phyloP scores from a whole-genome alignment of 2,888 invertebrate species.

The Pristionchus mayeri region DNA sequence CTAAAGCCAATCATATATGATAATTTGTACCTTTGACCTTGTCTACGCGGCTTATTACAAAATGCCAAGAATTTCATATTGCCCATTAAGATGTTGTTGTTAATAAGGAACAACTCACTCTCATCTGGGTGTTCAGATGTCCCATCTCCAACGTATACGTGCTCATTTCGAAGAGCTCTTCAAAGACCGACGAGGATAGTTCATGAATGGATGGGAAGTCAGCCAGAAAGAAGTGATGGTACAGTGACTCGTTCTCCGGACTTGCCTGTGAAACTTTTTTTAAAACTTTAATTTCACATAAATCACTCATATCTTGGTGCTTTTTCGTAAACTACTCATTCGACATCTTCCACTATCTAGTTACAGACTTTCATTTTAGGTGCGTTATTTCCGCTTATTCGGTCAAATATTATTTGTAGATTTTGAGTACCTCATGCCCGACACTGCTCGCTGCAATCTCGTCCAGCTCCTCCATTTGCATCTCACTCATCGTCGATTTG shows the following conservation, averaged over 20 bases:
- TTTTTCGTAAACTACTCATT: no score
- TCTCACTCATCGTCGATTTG: conserved; percentile 26
- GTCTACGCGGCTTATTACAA: no score
- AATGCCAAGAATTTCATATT: no score
- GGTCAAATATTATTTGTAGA: no score
- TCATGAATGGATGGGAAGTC: conserved; percentile 19
- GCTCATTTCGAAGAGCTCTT: conserved; percentile 48
- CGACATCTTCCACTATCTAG: no score
- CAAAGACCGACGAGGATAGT: conserved; percentile 4
- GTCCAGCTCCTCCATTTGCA: conserved; percentile 49
- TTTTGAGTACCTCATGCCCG: conserved; percentile 40
- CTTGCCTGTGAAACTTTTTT: background rate
- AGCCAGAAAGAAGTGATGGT: conserved; percentile 48
- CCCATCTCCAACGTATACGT: conserved; percentile 42
- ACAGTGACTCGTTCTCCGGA: conserved; percentile 35
- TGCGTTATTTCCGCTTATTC: no score
- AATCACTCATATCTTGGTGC: no score
- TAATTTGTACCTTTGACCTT: background rate
- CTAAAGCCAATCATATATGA: conserved; percentile 9
- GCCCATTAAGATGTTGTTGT: no score
- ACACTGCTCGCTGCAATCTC: conserved; percentile 49
- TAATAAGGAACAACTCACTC: background rate
- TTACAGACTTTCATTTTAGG: no score
- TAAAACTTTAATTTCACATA: no score
- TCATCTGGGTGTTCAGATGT: conserved; percentile 20